phyloP scores from a whole-genome alignment of 2,888 invertebrate species.

The Andrena bicolor region DNA sequence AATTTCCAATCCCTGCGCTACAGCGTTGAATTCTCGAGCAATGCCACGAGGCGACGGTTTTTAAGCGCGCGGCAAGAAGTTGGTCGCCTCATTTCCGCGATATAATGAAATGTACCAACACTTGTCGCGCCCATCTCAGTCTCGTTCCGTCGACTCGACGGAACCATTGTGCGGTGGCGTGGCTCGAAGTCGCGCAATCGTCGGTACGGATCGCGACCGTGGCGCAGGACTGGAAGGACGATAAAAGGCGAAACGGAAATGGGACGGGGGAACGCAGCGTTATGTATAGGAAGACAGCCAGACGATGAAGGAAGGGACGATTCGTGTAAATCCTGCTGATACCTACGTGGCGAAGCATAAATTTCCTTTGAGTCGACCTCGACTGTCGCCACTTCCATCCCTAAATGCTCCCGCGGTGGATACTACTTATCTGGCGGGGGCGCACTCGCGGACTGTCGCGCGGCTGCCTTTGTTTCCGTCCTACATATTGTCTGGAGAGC shows the following conservation, averaged over 20 bases:
- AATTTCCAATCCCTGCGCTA: not conserved
- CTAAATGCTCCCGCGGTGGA: constrained; percentile 55
- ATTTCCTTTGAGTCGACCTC: constrained; percentile 65
- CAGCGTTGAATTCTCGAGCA: not conserved
- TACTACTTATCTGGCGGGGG: constrained; percentile 69
- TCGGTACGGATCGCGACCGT: constrained; percentile 55
- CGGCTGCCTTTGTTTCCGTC: constrained; percentile 67
- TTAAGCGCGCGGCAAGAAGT: not conserved
- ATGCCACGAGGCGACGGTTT: not conserved
- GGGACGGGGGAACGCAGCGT: constrained; percentile 52
- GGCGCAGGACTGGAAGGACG: constrained; percentile 38
- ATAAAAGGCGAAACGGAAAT: constrained; percentile 67
- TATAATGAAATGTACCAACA: constrained; percentile 58
- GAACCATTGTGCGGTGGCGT: constrained; percentile 51
- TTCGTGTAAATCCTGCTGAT: constrained; percentile 62
- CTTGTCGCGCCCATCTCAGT: constrained; percentile 6
- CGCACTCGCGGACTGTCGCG: constrained; percentile 56
- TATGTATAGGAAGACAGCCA: constrained; percentile 56
- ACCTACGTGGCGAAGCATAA: constrained; percentile 70
- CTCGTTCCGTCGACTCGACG: constrained; percentile 41
- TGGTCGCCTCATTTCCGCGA: constrained; percentile 57
- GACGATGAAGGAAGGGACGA: constrained; percentile 11
- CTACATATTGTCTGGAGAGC: constrained; percentile 64
- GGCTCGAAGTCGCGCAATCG: constrained; percentile 56
- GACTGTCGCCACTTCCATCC: constrained; percentile 6